Evolutionary conservation across 2,797 vertebrate species (phyloP), one percentile per base, ranked within the genome.

Genomic region (Epinephelus awoara): DNA sequence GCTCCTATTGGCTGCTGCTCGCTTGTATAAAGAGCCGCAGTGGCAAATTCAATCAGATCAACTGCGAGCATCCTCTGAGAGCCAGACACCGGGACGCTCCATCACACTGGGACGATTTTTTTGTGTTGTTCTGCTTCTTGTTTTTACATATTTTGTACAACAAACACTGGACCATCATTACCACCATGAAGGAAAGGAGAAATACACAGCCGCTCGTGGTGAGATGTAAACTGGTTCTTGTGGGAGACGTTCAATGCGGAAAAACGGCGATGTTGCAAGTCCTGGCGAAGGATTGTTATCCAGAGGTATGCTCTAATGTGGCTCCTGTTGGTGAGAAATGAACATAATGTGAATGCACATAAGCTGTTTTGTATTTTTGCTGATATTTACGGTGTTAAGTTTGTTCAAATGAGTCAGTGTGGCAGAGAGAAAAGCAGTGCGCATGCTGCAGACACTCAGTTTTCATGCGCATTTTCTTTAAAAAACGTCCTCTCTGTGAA

Each of bases 241-340:
- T 99, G 55, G 97, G 97, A 66, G 97, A 98, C 62, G 98, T 98
- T 86, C 98, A 99, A 93, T 98, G 97, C 89, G 98, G 98, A 90
- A 99, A 99, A 95, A 99, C 98, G 40, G 98, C 98, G 62, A 98
- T 98, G 97, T 94, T 98, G 92, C 97, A 98, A 92, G 97, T 98
- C 87, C 89, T 99, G 90, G 97, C 97, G 0, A 99, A 98, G 91
- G 98, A 99, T 83, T 98, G 98, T 86, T 99, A 99, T 67, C 98
- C 98, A 2, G 98, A 99, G 98, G 98, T 98, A 95, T 47, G 79
- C 2, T 55, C 1, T 6, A 42, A 57, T 59, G 56, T 72, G 57
- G 8, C 17, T 55, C 21, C 0, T 75, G 2, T 61, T 6, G 17
- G 34, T 56, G 17, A 9, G 23, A 51, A 56, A 40, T 17, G 2